A percentile compares a stretch with the other conserved stretches of the same genome.
phyloP scores from a whole-genome alignment of 2,888 invertebrate genomes.

The Latrodectus elegans region DNA sequence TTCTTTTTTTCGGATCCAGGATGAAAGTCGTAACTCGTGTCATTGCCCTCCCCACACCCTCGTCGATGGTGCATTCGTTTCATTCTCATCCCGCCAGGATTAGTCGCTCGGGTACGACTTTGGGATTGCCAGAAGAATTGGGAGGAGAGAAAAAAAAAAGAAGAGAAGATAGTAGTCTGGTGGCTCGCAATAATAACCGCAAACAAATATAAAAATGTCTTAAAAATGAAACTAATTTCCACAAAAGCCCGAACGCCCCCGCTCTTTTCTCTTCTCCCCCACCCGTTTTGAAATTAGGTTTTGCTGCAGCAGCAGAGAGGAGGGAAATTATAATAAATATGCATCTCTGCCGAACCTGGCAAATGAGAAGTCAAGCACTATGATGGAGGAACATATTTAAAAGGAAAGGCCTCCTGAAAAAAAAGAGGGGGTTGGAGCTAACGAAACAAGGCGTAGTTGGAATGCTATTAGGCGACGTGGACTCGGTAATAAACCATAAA shows the following conservation, averaged over 20 bases:
- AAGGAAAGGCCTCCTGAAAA: background rate
- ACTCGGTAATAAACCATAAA: conserved; percentile 55
- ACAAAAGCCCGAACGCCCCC: conserved; percentile 7
- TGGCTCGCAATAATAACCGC: conserved; percentile 49
- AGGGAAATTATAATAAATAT: conserved; percentile 40
- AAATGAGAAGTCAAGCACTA: conserved; percentile 41
- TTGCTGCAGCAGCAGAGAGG: conserved; percentile 5
- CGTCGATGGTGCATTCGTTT: conserved; percentile 30
- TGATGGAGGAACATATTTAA: conserved; percentile 8
- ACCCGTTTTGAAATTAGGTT: conserved; percentile 28
- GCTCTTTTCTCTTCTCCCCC: background rate
- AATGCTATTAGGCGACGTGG: conserved; percentile 16
- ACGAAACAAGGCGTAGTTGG: conserved; percentile 9
- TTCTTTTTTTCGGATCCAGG: background rate
- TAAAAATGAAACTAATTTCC: conserved; percentile 52
- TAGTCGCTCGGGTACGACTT: conserved; percentile 44
- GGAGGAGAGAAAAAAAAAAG: background rate
- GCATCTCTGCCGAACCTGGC: conserved; percentile 33
- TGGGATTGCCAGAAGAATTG: background rate
- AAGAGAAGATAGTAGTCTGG: conserved; percentile 1
- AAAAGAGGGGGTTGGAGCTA: background rate
- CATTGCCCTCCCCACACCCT: background rate
- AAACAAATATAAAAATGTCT: conserved; percentile 44
- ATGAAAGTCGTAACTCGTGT: background rate
- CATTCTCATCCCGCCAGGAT: conserved; percentile 30